Evolutionary conservation across 2,888 invertebrate species (phyloP), one percentile per base, ranked within the genome.

Genomic region (Neria commutata): DNA sequence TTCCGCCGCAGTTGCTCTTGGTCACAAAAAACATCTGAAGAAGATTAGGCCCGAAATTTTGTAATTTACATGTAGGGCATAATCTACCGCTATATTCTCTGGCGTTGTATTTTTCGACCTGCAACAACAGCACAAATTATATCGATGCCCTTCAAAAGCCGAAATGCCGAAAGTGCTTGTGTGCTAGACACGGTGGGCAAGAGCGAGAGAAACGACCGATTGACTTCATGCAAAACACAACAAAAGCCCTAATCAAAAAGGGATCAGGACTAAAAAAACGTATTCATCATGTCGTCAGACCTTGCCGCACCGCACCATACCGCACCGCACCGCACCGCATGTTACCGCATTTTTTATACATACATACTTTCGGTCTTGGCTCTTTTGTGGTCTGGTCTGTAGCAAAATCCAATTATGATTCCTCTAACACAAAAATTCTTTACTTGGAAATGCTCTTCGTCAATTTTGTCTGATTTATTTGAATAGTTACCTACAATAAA

Each of bases 321-420:
- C n/a, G 4, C n/a, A 11, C 37, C 37, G n/a, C n/a, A 37, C 8
- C 3, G 8, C n/a, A 37, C 8, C n/a, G 37, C 8, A 37, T 37
- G 11, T 37, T 37, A 11, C n/a, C n/a, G 4, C 4, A 37, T 37
- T 37, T 14, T 37, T 37, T 14, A 37, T 5, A 14, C n/a, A 14
- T 37, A n/a, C n/a, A n/a, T n/a, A n/a, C n/a, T n/a, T n/a, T n/a
- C n/a, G n/a, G n/a, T n/a, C n/a, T n/a, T n/a, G n/a, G n/a, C 4
- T 37, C n/a, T 37, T 37, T 37, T 37, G 8, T 5, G 8, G 8
- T 5, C n/a, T 37, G 10, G n/a, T 14, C 11, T 37, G 6, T 10
- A n/a, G n/a, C 8, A n/a, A 37, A 37, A 37, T 37, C 37, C 37
- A 37, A 37, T 37, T 37, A 37, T 37, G 37, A 37, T 37, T 37